Percentiles rank a stretch among this genome's conserved stretches.
Conservation (phyloP, 2,113 vertebrate genomes). For the Salvelinus namaycush region DNA sequence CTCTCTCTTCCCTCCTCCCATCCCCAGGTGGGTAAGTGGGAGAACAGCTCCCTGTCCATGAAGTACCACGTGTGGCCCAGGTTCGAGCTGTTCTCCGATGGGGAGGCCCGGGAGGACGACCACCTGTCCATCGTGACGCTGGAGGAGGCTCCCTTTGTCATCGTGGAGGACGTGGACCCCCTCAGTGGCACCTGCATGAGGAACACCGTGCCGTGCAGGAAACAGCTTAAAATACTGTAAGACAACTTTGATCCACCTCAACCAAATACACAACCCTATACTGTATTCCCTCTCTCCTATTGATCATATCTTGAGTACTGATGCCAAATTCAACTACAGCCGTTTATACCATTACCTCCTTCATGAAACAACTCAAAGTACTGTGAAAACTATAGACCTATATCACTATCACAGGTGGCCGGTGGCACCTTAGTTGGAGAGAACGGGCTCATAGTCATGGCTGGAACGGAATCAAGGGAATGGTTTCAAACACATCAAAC, state of each 20-base stretch:
- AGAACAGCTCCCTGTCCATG: conserved; percentile 92
- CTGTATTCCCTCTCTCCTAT: too few relatives aligned
- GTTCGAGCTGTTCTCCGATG: conserved; percentile 86
- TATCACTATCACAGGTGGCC: too few relatives aligned
- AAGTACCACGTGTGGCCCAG: conserved; percentile 98
- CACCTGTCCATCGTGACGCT: conserved; percentile 97
- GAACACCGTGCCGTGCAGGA: conserved; percentile 97
- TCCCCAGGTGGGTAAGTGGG: conserved; percentile 95
- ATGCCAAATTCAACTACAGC: too few relatives aligned
- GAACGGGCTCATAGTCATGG: too few relatives aligned
- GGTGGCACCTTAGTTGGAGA: too few relatives aligned
- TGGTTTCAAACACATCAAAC: too few relatives aligned
- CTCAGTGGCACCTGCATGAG: conserved; percentile 98
- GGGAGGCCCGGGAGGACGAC: conserved; percentile 90
- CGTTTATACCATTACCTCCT: too few relatives aligned
- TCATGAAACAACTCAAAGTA: too few relatives aligned
- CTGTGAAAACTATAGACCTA: too few relatives aligned
- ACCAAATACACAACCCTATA: too few relatives aligned
- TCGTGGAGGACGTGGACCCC: conserved; percentile 97
- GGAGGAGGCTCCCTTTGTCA: conserved; percentile 97
- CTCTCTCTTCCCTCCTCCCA: background rate
- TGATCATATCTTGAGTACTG: too few relatives aligned
- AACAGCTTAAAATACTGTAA: conserved; percentile 84
- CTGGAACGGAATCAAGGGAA: too few relatives aligned
- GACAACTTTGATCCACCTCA: background rate